phyloP scores from a whole-genome alignment of 1,140 invertebrate species.

The Glomeris maerens region DNA sequence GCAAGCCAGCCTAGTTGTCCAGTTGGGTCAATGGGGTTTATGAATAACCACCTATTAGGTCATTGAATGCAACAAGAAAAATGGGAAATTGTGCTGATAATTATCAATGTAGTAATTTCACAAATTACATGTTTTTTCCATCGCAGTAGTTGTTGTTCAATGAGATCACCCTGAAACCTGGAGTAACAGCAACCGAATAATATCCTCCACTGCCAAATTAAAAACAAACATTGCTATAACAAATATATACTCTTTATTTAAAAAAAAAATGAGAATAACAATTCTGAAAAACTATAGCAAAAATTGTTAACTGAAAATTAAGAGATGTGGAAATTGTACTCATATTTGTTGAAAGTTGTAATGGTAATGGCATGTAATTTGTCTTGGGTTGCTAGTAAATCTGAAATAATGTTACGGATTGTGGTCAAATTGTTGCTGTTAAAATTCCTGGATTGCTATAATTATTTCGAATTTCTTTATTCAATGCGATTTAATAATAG shows the following conservation, averaged over 20 bases:
- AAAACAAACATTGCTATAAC: too few relatives aligned
- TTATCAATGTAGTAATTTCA: constrained; percentile 3
- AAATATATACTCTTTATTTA: too few relatives aligned
- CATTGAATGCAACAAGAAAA: neutral
- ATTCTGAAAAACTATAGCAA: too few relatives aligned
- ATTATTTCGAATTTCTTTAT: neutral
- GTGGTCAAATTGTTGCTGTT: neutral
- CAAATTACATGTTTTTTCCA: constrained; percentile 72
- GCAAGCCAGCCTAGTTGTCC: constrained; percentile 91
- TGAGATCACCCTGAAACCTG: constrained; percentile 52
- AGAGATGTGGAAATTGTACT: too few relatives aligned
- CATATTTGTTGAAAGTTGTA: too few relatives aligned
- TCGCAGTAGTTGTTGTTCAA: constrained; percentile 81
- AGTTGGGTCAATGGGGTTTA: constrained; percentile 92
- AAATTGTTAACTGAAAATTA: neutral
- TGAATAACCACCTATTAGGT: constrained; percentile 64
- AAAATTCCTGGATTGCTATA: neutral
- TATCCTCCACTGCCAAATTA: constrained; percentile 45
- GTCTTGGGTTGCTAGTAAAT: neutral
- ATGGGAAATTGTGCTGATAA: neutral
- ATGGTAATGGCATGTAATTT: too few relatives aligned
- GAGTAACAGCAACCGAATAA: constrained; percentile 45
- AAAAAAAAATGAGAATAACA: too few relatives aligned
- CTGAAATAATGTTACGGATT: neutral
- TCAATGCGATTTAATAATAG: too few relatives aligned